Conservation (phyloP, 2,888 invertebrate genomes). For the Spilarctia lutea region DNA sequence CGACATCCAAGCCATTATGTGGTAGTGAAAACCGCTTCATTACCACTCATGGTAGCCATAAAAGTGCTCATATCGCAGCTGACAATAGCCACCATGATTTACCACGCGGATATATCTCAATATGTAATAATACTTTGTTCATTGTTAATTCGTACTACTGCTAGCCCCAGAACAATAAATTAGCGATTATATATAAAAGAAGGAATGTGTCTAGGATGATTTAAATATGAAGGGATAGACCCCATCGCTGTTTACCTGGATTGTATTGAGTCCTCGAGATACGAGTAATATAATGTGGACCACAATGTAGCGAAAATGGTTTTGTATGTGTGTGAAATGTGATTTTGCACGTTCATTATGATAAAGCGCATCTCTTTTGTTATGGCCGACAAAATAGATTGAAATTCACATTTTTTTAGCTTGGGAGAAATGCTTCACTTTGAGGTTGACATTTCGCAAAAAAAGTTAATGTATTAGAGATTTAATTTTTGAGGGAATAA, state of each 20-base stretch:
- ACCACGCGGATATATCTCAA: constrained; percentile 70
- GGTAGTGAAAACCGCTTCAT: constrained; percentile 80
- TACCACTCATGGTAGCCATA: constrained; percentile 75
- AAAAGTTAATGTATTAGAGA: constrained; percentile 34
- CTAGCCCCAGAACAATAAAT: constrained; percentile 82
- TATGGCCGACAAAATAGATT: constrained; percentile 64
- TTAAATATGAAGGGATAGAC: constrained; percentile 71
- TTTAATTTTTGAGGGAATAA: constrained; percentile 26
- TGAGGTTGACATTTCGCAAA: constrained; percentile 30
- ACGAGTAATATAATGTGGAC: constrained; percentile 81
- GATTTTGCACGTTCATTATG: constrained; percentile 74
- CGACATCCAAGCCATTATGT: constrained; percentile 74
- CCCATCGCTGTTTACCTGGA: constrained; percentile 81
- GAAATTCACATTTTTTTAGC: constrained; percentile 54
- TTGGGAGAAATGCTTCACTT: constrained; percentile 44
- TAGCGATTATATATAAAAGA: constrained; percentile 81
- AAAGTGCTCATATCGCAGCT: constrained; percentile 65
- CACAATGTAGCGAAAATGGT: constrained; percentile 76
- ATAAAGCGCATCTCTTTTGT: constrained; percentile 71
- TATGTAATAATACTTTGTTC: constrained; percentile 79
- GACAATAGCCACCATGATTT: constrained; percentile 74
- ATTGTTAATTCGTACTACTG: constrained; percentile 81
- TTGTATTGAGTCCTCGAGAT: constrained; percentile 68
- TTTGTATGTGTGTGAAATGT: constrained; percentile 75
- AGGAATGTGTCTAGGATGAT: constrained; percentile 76